These are phyloP conservation scores for Vulpes vulpes DNA, from an alignment of 2,113 vertebrate genomes.

Conservation along the genomic window DNA sequence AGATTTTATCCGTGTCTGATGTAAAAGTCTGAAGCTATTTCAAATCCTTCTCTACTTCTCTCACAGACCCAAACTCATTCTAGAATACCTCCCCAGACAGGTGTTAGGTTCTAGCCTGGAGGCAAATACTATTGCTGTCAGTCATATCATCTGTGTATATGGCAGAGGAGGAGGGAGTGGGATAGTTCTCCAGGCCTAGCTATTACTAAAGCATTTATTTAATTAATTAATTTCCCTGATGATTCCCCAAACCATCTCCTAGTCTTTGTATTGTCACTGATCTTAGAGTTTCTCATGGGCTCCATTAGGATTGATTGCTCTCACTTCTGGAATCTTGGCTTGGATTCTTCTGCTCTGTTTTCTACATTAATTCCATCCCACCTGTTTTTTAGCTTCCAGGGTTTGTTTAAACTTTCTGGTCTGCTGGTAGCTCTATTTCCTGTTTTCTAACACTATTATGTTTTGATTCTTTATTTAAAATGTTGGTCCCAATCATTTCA, in stretches of 20 bases:
- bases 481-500: not conserved
- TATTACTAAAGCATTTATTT: constrained; percentile 29
- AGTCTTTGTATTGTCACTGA: constrained; percentile 51
- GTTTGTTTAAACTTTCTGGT: constrained; percentile 68
- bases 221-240: constrained; percentile 50
- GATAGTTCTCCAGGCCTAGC: not conserved
- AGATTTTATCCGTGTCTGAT: not conserved
- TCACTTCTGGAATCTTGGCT: constrained; percentile 72
- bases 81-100: constrained; percentile 25
- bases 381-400: constrained; percentile 69
- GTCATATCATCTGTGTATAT: not conserved
- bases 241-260: not conserved
- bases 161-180: not conserved
- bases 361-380: constrained; percentile 56
- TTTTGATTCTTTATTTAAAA: constrained; percentile 53
- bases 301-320: constrained; percentile 60
- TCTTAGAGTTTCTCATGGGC: constrained; percentile 52
- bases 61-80: not conserved
- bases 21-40: constrained; percentile 15
- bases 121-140: not conserved
- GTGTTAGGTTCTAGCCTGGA: not conserved
- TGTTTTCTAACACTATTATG: constrained; percentile 41
- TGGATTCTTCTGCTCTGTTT: constrained; percentile 60
- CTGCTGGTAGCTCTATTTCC: constrained; percentile 54
- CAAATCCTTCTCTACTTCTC: not conserved